Evolutionary conservation across 2,888 invertebrate species (phyloP).

Genomic region (Xestobium rufovillosum): DNA sequence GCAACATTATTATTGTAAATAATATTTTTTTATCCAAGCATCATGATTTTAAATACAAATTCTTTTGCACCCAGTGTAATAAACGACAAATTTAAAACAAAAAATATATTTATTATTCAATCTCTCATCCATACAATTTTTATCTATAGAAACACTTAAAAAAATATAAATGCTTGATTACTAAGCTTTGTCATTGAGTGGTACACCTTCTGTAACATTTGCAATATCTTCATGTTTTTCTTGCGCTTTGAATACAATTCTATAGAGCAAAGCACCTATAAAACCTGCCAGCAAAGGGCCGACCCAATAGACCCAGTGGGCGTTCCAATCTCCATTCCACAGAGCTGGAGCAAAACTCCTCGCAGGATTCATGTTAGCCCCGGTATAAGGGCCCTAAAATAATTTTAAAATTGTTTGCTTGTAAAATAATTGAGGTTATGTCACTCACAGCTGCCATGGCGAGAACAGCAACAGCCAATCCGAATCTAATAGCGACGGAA

Average conservation of each 20-base stretch:
- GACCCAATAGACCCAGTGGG: constrained; percentile 57
- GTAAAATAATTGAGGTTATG: constrained; percentile 3
- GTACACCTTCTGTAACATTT: constrained; percentile 31
- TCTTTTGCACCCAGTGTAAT: no score
- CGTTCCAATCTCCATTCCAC: constrained; percentile 56
- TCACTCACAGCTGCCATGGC: constrained; percentile 57
- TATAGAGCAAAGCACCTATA: constrained; percentile 34
- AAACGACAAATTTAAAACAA: no score
- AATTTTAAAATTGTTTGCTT: constrained; percentile 7
- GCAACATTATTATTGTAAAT: no score
- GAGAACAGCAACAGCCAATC: constrained; percentile 56
- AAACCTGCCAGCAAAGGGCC: constrained; percentile 36
- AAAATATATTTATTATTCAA: no score
- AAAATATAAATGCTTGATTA: no score
- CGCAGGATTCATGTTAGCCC: constrained; percentile 64
- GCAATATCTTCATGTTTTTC: constrained; percentile 24
- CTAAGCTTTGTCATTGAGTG: constrained; percentile 35
- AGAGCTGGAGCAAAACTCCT: constrained; percentile 64
- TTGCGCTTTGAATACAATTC: constrained; percentile 34
- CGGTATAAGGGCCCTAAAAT: constrained; percentile 49
- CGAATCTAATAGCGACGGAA: constrained; percentile 59
- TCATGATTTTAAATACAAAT: no score
- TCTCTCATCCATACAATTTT: no score
- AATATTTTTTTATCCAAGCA: no score
- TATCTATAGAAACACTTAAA: no score